These are phyloP conservation scores for Empis stercorea DNA, from an alignment of 2,888 invertebrate species.

Conservation along the genomic window DNA sequence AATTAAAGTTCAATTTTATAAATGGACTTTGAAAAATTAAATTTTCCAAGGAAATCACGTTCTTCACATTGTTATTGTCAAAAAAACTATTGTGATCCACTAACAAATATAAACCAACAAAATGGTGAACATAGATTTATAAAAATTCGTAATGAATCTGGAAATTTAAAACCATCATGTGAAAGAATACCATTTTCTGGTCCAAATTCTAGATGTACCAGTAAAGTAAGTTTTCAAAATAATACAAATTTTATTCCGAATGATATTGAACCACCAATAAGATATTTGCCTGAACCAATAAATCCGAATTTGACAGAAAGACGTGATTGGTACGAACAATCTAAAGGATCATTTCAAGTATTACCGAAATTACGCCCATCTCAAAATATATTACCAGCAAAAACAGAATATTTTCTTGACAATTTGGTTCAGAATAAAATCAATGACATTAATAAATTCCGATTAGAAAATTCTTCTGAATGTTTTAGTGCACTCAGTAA, in stretches of 20 bases:
- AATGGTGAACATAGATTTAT: not conserved
- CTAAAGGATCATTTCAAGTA: not conserved
- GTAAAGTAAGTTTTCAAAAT: not conserved
- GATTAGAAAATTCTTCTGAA: slow-evolving; percentile 1
- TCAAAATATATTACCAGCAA: too few species aligned
- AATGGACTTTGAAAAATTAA: too few species aligned
- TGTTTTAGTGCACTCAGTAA: slow-evolving; percentile 4
- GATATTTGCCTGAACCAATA: too few species aligned
- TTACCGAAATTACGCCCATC: not conserved
- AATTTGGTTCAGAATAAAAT: not conserved
- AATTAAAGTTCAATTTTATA: too few species aligned
- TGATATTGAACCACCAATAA: too few species aligned
- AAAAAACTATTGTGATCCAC: not conserved
- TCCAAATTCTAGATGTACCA: slow-evolving; percentile 2
- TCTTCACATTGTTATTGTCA: slow-evolving; percentile 1
- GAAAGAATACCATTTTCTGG: slow-evolving; percentile 2
- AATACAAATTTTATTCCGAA: not conserved
- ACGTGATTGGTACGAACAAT: slow-evolving; percentile 1
- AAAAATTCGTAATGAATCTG: slow-evolving; percentile 1
- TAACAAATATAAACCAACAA: too few species aligned
- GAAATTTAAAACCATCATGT: not conserved
- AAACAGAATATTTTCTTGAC: not conserved
- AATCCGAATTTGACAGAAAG: slow-evolving; percentile 1
- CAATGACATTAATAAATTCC: slow-evolving; percentile 2
- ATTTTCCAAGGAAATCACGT: too few species aligned